phyloP scores from a whole-genome alignment of 2,113 vertebrate genomes.

The Cardinalis cardinalis region DNA sequence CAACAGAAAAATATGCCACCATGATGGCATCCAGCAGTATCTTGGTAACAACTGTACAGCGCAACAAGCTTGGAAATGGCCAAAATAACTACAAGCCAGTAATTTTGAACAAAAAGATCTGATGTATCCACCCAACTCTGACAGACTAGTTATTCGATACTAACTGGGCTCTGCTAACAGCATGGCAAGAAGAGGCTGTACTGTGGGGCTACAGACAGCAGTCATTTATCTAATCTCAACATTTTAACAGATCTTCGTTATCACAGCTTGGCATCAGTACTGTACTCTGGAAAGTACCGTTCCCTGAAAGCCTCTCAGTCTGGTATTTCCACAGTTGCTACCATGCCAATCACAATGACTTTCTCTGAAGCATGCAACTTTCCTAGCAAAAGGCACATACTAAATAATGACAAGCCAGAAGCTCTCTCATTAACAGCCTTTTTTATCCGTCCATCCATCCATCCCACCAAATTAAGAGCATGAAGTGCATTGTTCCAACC shows the following conservation, averaged over 20 bases:
- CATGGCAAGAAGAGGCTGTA: not conserved
- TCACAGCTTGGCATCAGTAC: not conserved
- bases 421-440: not conserved
- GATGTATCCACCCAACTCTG: not conserved
- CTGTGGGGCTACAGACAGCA: not conserved
- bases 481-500: not conserved
- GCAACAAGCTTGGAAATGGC: rapidly evolving
- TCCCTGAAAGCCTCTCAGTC: not conserved
- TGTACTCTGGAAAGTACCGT: not conserved
- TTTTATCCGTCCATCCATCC: not conserved
- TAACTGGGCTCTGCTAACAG: constrained; percentile 16
- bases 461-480: not conserved
- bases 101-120: constrained; percentile 1
- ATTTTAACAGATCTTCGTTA: not conserved
- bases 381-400: not conserved
- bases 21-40: not conserved
- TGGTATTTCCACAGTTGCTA: not conserved
- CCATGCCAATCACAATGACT: not conserved
- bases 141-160: not conserved
- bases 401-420: not conserved
- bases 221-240: not conserved
- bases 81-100: not conserved
- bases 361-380: not conserved
- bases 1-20: not conserved
- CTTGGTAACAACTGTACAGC: not conserved